Conservation (phyloP, 2,113 vertebrate genomes). For the Nothobranchius kuhntae region DNA sequence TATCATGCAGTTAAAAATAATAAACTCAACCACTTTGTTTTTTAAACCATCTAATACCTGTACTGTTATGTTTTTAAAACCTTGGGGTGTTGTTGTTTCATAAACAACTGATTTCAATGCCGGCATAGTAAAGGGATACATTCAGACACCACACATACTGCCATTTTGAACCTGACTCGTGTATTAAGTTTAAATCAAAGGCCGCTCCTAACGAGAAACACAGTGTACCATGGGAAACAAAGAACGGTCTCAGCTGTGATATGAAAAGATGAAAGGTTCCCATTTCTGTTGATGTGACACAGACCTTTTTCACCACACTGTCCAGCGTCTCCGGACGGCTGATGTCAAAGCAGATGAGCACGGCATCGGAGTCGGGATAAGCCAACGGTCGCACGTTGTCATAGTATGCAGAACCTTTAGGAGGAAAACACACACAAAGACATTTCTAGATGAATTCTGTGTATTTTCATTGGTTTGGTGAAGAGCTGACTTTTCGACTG, state of each 20-base stretch:
- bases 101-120: not conserved
- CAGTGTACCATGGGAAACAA: conserved; percentile 1
- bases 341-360: conserved; percentile 78
- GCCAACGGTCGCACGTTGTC: conserved; percentile 74
- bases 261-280: conserved; percentile 18
- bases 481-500: conserved; percentile 24
- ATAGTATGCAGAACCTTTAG: conserved; percentile 74
- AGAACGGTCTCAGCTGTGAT: not conserved
- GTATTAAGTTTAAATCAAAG: not conserved
- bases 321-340: conserved; percentile 75
- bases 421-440: conserved; percentile 13
- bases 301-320: conserved; percentile 77
- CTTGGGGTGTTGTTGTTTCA: not conserved
- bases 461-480: conserved; percentile 19
- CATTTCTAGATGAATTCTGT: conserved; percentile 16
- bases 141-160: not conserved
- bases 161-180: not conserved
- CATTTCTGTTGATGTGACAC: conserved; percentile 34
- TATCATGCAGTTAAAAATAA: too few species aligned
- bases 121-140: not conserved
- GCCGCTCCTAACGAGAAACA: not conserved
- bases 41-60: too few species aligned
- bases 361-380: conserved; percentile 73
- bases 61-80: too few species aligned
- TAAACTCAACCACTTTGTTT: too few species aligned